phyloP scores from a whole-genome alignment of 1,140 invertebrate genomes.

The Monomorium pharaonis region DNA sequence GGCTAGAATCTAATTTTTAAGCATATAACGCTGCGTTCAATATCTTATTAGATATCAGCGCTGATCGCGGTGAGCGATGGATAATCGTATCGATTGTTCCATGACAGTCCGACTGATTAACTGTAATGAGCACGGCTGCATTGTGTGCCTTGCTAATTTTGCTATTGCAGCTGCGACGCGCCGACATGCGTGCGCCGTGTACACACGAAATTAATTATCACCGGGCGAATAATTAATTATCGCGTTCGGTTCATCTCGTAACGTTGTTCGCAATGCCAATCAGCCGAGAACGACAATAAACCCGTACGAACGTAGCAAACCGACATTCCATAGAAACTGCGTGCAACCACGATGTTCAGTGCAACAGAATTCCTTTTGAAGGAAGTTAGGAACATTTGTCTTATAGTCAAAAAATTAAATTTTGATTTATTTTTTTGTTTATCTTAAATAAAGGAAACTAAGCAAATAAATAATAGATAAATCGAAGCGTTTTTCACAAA shows the following conservation, averaged over 20 bases:
- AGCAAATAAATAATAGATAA: neutral
- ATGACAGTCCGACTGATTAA: slow-evolving; percentile 17
- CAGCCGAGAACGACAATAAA: slow-evolving; percentile 9
- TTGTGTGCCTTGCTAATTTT: slow-evolving; percentile 45
- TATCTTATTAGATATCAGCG: neutral
- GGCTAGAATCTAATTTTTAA: neutral
- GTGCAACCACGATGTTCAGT: neutral
- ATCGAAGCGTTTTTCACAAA: neutral
- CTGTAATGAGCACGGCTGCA: slow-evolving; percentile 14
- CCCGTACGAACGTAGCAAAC: too few species aligned
- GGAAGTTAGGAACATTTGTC: neutral
- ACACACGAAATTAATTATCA: slow-evolving; percentile 44
- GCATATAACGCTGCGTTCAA: neutral
- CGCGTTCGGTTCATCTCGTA: slow-evolving; percentile 19
- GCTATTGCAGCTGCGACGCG: slow-evolving; percentile 11
- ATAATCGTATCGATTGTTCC: slow-evolving; percentile 30
- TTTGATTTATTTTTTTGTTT: neutral
- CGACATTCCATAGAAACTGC: neutral
- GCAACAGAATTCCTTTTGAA: neutral
- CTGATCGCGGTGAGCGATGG: neutral
- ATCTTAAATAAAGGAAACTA: neutral
- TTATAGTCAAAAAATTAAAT: neutral
- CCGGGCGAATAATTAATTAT: slow-evolving; percentile 48
- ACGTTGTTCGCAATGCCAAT: slow-evolving; percentile 23
- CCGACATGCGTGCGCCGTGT: neutral